These are phyloP conservation scores for Nymphalis urticae DNA, from an alignment of 2,888 invertebrate species.

Conservation along the genomic window DNA sequence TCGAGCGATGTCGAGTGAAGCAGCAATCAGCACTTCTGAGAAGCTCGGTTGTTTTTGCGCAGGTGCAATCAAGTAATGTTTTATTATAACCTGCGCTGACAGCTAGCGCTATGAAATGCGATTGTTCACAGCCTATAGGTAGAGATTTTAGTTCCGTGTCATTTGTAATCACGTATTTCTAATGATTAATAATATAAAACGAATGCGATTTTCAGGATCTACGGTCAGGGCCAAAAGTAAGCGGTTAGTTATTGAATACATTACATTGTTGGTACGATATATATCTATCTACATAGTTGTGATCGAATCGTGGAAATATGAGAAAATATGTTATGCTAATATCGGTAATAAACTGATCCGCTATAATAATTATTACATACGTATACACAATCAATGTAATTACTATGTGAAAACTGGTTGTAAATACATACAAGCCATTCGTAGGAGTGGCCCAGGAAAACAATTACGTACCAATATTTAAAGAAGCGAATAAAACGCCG, in stretches of 20 bases:
- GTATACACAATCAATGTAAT: conserved; percentile 26
- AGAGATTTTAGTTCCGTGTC: conserved; percentile 7
- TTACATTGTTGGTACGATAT: not conserved
- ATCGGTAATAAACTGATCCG: conserved; percentile 6
- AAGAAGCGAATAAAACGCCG: conserved; percentile 18
- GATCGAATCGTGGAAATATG: conserved; percentile 6
- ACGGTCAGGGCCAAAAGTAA: not conserved
- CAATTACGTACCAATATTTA: conserved; percentile 22
- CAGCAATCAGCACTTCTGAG: conserved; percentile 65
- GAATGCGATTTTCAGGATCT: conserved; percentile 8
- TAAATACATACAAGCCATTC: conserved; percentile 15
- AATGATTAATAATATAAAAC: not conserved
- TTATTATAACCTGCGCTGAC: conserved; percentile 36
- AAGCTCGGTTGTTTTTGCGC: conserved; percentile 63
- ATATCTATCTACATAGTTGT: not conserved
- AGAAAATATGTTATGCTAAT: conserved; percentile 22
- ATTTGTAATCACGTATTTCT: not conserved
- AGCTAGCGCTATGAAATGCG: conserved; percentile 27
- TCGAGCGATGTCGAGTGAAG: conserved; percentile 39
- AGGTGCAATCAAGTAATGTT: conserved; percentile 58
- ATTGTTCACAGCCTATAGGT: conserved; percentile 18
- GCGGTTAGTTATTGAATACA: not conserved
- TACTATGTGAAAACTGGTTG: conserved; percentile 23
- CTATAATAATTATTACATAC: conserved; percentile 16
- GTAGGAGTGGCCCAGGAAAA: conserved; percentile 23